Conservation (phyloP, 2,888 invertebrate species). For the Dynastes hyllus region DNA sequence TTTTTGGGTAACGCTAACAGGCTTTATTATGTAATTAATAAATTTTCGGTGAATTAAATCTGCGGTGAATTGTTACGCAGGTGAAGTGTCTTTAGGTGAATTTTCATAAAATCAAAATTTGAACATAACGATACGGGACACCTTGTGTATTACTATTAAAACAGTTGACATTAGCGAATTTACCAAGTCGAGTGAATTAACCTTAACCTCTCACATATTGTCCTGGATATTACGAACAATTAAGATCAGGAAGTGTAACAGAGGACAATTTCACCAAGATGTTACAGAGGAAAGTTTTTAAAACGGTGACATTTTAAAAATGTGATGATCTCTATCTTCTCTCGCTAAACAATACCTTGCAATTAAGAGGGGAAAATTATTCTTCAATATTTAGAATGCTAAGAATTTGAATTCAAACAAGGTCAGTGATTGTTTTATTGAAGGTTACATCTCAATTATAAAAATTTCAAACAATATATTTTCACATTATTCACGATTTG, state of each 20-base stretch:
- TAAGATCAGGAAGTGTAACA: neutral
- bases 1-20: too few species aligned
- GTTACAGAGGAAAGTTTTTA: conserved; percentile 3
- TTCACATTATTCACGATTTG: conserved; percentile 10
- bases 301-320: conserved; percentile 4
- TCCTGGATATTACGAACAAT: conserved; percentile 5
- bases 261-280: conserved; percentile 29
- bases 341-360: neutral
- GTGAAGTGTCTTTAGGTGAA: too few species aligned
- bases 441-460: conserved; percentile 34
- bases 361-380: conserved; percentile 4
- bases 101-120: too few species aligned
- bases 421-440: conserved; percentile 44
- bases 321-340: neutral
- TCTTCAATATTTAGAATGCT: conserved; percentile 5
- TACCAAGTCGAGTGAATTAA: neutral
- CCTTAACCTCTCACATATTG: conserved; percentile 18
- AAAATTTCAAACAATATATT: conserved; percentile 31
- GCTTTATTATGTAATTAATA: too few species aligned
- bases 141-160: too few species aligned
- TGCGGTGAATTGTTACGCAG: too few species aligned
- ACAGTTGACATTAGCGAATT: neutral
- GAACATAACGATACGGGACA: too few species aligned
- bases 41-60: too few species aligned
- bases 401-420: conserved; percentile 38